phyloP scores from a whole-genome alignment of 1,140 invertebrate genomes.

The Meteorus sp. region DNA sequence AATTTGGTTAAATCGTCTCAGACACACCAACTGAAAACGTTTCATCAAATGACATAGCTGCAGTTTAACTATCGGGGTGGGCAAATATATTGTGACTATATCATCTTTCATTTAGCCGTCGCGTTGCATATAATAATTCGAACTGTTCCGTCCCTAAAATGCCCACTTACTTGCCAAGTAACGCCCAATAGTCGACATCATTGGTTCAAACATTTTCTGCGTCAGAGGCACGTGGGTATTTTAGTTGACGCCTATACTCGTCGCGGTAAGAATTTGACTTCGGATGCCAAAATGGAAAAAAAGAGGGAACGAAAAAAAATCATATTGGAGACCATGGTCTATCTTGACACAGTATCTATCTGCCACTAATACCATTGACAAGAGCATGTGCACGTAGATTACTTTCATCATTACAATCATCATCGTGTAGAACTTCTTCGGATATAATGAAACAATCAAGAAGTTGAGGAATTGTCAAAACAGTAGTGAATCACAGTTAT shows the following conservation, averaged over 20 bases:
- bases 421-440: too few relatives aligned
- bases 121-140: constrained; percentile 44
- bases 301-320: too few relatives aligned
- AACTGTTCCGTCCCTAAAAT: constrained; percentile 32
- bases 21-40: not conserved
- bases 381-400: not conserved
- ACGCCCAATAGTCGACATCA: constrained; percentile 41
- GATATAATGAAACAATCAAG: too few relatives aligned
- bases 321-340: constrained; percentile 32
- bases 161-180: constrained; percentile 44
- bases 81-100: constrained; percentile 34
- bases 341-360: constrained; percentile 30
- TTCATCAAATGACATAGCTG: constrained; percentile 21
- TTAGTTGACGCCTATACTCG: constrained; percentile 37
- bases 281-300: constrained; percentile 36
- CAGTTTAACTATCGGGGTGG: constrained; percentile 4
- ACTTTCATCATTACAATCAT: not conserved
- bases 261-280: constrained; percentile 31
- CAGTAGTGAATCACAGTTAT: too few relatives aligned
- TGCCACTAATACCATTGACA: constrained; percentile 4
- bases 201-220: constrained; percentile 25
- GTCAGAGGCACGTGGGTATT: constrained; percentile 29
- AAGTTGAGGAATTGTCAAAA: too few relatives aligned
- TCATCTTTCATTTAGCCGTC: constrained; percentile 42
- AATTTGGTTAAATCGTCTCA: too few relatives aligned